Evolutionary conservation across 37 sponge, comb jelly and placozoan species (phyloP), one percentile per base, ranked within the genome.

Genomic region (Chondrosia reniformis): DNA sequence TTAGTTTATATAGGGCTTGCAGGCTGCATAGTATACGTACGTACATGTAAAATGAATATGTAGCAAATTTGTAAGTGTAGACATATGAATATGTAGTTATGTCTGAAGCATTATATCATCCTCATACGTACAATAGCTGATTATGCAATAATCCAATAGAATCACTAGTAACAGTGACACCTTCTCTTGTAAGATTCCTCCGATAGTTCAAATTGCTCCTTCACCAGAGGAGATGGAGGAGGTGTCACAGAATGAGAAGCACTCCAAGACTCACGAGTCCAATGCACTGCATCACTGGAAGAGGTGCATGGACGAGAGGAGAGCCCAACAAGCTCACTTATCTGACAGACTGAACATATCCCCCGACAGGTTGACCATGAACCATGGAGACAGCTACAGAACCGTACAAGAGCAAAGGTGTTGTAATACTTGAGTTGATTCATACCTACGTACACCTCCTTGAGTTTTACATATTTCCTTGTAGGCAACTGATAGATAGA

Each of bases 241-340:
- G 44, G 10, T 2, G 44, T 69, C 72, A 36, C 42, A 43, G n/a
- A 41, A 69, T 7, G 72, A 69, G 9, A 36, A 7, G 41, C 72
- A 69, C 42, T 19, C 72, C 41, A 40, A 43, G 17, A n/a, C 15
- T 25, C 24, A 69, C 12, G 93, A 96, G 34, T 65, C 69, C 22
- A 77, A 88, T 40, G 93, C 97, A 21, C 83, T 96, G 33, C 0
- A 75, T 15, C 54, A 79, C 77, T 96, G 97, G 97, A 77, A 83
- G 54, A 46, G 42, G 40, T 78, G 75, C 8, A 88, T 92, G 88
- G 42, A 55, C 13, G 79, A 79, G 32, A 81, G 94, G 42, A 87
- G 59, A 52, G 55, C 63, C 7, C 88, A 89, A 61, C 94, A 89
- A 75, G 74, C 79, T 25, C 63, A 61, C 36, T 38, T 96, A 12